phyloP scores from a whole-genome alignment of 2,888 invertebrate genomes.

The Tridacna gigas region DNA sequence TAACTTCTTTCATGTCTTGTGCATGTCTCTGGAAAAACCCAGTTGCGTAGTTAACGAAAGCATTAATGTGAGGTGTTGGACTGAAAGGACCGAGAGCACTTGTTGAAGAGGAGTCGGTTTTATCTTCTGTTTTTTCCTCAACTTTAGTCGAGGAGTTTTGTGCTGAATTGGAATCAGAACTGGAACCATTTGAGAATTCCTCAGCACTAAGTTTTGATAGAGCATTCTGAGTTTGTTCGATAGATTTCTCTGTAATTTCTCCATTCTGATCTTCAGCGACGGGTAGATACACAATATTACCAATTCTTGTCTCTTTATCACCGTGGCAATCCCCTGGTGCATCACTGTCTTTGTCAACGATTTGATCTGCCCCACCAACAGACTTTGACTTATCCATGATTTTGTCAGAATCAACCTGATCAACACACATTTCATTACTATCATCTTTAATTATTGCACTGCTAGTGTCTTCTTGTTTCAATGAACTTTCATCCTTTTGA shows the following conservation, averaged over 20 bases:
- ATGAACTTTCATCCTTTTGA: slow-evolving; percentile 29
- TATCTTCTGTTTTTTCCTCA: slow-evolving; percentile 25
- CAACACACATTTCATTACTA: neutral
- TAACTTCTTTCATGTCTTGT: slow-evolving; percentile 57
- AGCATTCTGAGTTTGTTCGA: slow-evolving; percentile 62
- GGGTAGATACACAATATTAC: slow-evolving; percentile 67
- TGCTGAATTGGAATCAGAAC: neutral
- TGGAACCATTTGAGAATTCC: slow-evolving; percentile 56
- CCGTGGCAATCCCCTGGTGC: neutral
- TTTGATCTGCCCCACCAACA: neutral
- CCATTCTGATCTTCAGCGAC: slow-evolving; percentile 66
- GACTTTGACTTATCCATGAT: neutral
- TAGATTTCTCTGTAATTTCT: slow-evolving; percentile 57
- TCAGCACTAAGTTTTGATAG: slow-evolving; percentile 62
- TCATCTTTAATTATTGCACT: neutral
- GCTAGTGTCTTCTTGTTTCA: slow-evolving; percentile 23
- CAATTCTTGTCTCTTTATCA: slow-evolving; percentile 20
- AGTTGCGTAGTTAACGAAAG: slow-evolving; percentile 97
- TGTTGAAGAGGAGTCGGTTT: slow-evolving; percentile 52
- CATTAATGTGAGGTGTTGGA: slow-evolving; percentile 77
- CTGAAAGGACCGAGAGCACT: slow-evolving; percentile 75
- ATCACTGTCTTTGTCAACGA: neutral
- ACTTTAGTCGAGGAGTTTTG: neutral
- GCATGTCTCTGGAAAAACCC: slow-evolving; percentile 89
- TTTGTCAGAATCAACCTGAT: neutral